phyloP scores from a whole-genome alignment of 2,888 invertebrate genomes.

The Podabrus alpinus region DNA sequence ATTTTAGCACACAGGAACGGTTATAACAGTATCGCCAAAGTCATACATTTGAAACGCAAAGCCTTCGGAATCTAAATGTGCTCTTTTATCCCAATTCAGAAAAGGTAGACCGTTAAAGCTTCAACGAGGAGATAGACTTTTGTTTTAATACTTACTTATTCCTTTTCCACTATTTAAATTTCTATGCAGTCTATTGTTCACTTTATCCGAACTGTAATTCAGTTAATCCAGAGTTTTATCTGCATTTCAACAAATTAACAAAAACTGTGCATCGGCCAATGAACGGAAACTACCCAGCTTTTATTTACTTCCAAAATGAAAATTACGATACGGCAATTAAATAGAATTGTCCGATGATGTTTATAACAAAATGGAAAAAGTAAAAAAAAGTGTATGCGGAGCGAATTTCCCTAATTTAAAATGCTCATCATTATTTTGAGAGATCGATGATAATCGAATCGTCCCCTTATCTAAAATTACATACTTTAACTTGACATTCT shows the following conservation, averaged over 20 bases:
- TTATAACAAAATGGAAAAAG: too few relatives aligned
- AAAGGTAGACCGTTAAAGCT: slow-evolving; percentile 22
- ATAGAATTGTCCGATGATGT: not conserved
- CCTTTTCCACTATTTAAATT: not conserved
- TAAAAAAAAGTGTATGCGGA: too few relatives aligned
- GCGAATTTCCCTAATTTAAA: not conserved
- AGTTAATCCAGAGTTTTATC: not conserved
- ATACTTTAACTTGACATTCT: not conserved
- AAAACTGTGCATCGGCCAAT: not conserved
- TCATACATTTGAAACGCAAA: slow-evolving; percentile 16
- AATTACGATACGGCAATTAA: not conserved
- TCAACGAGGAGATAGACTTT: slow-evolving; percentile 9
- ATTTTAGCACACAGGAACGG: not conserved
- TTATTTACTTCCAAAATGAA: not conserved
- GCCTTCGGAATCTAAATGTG: slow-evolving; percentile 24
- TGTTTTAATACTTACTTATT: slow-evolving; percentile 9
- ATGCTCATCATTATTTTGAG: too few relatives aligned
- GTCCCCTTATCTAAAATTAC: not conserved
- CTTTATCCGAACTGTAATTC: not conserved
- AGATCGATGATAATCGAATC: not conserved
- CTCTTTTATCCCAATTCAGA: slow-evolving; percentile 24
- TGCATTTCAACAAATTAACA: not conserved
- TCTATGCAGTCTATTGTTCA: not conserved
- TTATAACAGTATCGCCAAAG: not conserved
- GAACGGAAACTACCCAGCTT: not conserved